Percentiles rank a stretch among this genome's conserved stretches.
phyloP scores from a whole-genome alignment of 1,140 invertebrate genomes.

The Cotesia typhae region DNA sequence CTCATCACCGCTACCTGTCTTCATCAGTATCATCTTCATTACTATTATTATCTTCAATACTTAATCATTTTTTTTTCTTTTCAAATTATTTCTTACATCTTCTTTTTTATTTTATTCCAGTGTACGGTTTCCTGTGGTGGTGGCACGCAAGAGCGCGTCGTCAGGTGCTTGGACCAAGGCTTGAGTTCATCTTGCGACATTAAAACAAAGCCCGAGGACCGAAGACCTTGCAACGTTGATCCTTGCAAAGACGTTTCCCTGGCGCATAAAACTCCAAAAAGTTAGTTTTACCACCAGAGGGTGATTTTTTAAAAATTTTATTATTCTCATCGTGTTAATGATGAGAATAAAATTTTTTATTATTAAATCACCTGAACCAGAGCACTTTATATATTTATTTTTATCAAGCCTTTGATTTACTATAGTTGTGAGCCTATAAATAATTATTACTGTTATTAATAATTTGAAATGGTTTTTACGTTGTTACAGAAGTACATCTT shows the following conservation, averaged over 20 bases:
- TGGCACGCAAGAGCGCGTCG: constrained; percentile 68
- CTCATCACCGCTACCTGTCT: constrained; percentile 12
- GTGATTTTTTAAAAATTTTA: too few relatives aligned
- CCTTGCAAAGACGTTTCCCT: constrained; percentile 43
- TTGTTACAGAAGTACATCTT: constrained; percentile 50
- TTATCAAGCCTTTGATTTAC: not conserved
- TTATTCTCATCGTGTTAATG: not conserved
- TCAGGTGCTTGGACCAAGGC: constrained; percentile 62
- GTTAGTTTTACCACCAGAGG: constrained; percentile 37
- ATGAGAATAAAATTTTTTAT: constrained; percentile 11
- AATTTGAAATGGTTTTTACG: not conserved
- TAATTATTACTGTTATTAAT: constrained; percentile 25
- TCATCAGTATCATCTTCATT: constrained; percentile 8
- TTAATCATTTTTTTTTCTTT: constrained; percentile 1
- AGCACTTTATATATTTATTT: too few relatives aligned
- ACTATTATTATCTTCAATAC: constrained; percentile 4
- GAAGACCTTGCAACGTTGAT: constrained; percentile 47
- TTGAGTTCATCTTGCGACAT: constrained; percentile 41
- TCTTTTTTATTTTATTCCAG: constrained; percentile 42
- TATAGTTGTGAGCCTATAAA: not conserved
- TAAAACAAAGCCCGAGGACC: constrained; percentile 44
- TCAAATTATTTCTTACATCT: constrained; percentile 13
- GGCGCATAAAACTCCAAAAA: constrained; percentile 48
- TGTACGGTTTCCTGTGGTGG: constrained; percentile 66
- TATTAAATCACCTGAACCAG: not conserved